Base-by-base conservation (phyloP, 2,113 vertebrate species). In the Pteropus alecto region DNA sequence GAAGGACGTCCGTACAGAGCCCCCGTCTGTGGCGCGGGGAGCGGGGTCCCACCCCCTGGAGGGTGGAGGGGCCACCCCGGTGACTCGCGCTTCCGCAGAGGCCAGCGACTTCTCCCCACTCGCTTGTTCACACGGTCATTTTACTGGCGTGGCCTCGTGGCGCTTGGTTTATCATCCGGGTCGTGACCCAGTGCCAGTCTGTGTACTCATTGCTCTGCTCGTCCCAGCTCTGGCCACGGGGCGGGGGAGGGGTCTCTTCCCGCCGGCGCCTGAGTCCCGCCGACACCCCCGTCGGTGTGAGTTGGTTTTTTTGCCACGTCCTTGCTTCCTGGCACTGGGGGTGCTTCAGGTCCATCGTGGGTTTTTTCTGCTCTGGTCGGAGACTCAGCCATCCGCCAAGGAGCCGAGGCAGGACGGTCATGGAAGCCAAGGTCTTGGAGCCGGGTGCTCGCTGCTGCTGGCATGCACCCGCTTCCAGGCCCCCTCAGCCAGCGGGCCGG, bases 311-410 rank as follows among this genome's bases (percentile, higher is more conserved):
- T 7, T 4, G 13, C n/a, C 22, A 4, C 38, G 19, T 14, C 2
- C 22, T 56, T 54, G 18, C 33, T 86, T 76, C 46, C 33, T 30
- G 43, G 26, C 21, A 15, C 61, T 56, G 18, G 28, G 1, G 48
- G 2, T 7, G 9, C 9, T 33, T 41, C 38, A 16, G 11, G 46
- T 15, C 56, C 63, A 1, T 43, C 19, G 18, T 19, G 7, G 6
- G 9, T 33, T 5, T 68, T 30, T 48, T 12, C 43, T 24, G 38
- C n/a, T 8, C 22, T 19, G 14, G 81, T 21, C 54, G 2, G 24
- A 33, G 19, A 3, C 0, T 5, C 38, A 2, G 30, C 60, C 0
- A 0, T 12, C n/a, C 11, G 41, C 6, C 46, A 0, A 6, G 82
- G 26, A 24, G n/a, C 15, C 19, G 9, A 10, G 15, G 30, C 21